Conservation (phyloP, 2,888 invertebrate species). For the Leptinotarsa rubiginosa region DNA sequence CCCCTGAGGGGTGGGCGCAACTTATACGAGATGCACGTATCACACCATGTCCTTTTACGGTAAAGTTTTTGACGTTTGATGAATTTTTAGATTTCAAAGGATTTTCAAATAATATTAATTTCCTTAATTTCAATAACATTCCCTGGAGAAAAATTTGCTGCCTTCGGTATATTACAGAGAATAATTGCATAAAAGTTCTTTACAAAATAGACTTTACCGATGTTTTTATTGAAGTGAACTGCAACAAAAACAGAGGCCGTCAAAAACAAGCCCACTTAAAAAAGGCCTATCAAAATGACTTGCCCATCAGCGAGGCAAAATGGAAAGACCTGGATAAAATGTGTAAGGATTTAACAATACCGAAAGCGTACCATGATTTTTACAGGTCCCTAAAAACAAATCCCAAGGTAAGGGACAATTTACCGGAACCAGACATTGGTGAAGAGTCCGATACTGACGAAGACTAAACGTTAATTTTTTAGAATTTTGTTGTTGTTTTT, state of each 20-base stretch:
- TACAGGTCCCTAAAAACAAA: slow-evolving; percentile 37
- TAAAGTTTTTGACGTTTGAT: slow-evolving; percentile 21
- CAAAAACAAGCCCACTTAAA: slow-evolving; percentile 32
- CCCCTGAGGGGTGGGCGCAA: slow-evolving; percentile 50
- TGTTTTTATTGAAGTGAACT: slow-evolving; percentile 37
- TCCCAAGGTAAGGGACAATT: slow-evolving; percentile 23
- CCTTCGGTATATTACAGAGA: slow-evolving; percentile 36
- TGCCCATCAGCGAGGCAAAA: slow-evolving; percentile 31
- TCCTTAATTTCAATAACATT: slow-evolving; percentile 8
- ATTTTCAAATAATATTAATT: slow-evolving; percentile 1
- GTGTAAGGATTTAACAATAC: slow-evolving; percentile 41
- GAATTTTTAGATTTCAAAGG: slow-evolving; percentile 30
- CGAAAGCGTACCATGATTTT: slow-evolving; percentile 41
- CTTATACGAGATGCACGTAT: slow-evolving; percentile 45
- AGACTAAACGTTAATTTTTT: slow-evolving; percentile 22
- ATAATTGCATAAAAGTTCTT: slow-evolving; percentile 34
- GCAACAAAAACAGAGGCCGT: slow-evolving; percentile 36
- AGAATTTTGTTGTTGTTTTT: background rate
- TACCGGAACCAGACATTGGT: slow-evolving; percentile 27
- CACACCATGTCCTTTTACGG: slow-evolving; percentile 40
- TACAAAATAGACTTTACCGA: slow-evolving; percentile 40
- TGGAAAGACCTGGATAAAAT: slow-evolving; percentile 15
- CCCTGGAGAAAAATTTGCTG: slow-evolving; percentile 36
- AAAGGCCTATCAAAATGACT: slow-evolving; percentile 1
- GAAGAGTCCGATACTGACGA: slow-evolving; percentile 22